Percentiles rank a stretch among this genome's conserved stretches.
Evolutionary conservation across 1,140 invertebrate species (phyloP).

Genomic region (Brachionus calyciflorus): DNA sequence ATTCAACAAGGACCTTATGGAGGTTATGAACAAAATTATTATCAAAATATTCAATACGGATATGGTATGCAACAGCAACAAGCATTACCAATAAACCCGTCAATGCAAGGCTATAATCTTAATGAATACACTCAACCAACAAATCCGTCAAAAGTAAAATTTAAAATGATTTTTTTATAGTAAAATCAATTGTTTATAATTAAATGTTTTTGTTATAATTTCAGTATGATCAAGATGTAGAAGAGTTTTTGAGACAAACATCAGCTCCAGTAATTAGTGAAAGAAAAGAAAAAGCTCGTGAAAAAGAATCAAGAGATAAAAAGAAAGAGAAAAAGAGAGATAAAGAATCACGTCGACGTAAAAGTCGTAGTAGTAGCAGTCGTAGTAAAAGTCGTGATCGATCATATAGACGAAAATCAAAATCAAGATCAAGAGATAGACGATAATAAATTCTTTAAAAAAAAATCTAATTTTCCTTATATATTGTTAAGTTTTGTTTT

Average conservation of each 20-base stretch:
- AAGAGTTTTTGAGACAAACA: conserved; percentile 36
- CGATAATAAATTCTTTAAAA: neutral
- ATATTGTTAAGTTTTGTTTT: conserved; percentile 4
- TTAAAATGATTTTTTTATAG: too few relatives aligned
- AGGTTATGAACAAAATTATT: conserved; percentile 18
- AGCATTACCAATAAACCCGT: too few relatives aligned
- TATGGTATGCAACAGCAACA: too few relatives aligned
- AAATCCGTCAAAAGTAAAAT: neutral
- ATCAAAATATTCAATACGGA: too few relatives aligned
- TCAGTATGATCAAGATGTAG: conserved; percentile 35
- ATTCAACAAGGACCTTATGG: neutral
- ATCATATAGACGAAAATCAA: neutral
- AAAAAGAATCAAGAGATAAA: neutral
- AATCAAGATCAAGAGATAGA: conserved; percentile 7
- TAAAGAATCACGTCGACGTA: neutral
- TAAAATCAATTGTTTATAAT: neutral
- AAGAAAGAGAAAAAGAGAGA: neutral
- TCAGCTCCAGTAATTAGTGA: neutral
- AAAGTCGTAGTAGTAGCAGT: neutral
- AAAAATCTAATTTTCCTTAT: neutral
- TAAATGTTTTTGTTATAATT: neutral
- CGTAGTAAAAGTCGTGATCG: neutral
- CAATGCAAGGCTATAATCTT: too few relatives aligned
- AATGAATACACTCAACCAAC: too few relatives aligned
- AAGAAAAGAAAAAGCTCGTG: neutral